Evolutionary conservation across 1,140 invertebrate species (phyloP).

Genomic region (Drosophila burlai): DNA sequence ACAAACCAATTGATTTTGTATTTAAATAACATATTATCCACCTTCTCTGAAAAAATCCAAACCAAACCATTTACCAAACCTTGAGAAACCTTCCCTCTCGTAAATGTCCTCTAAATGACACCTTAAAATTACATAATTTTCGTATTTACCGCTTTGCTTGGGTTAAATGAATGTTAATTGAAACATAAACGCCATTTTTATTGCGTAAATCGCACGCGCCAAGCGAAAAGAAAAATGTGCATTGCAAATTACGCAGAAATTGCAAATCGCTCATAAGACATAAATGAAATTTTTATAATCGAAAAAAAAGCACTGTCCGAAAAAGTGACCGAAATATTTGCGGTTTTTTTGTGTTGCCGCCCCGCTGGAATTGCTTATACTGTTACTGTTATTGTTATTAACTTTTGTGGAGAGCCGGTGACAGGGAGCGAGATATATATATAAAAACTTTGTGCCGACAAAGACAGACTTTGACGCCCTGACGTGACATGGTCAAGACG

Average conservation of each 20-base stretch:
- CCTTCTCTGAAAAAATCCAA: neutral
- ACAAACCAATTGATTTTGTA: neutral
- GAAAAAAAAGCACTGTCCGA: slow-evolving; percentile 53
- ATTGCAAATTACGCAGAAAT: slow-evolving; percentile 72
- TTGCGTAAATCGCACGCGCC: slow-evolving; percentile 75
- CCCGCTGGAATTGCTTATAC: slow-evolving; percentile 56
- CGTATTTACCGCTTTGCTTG: neutral
- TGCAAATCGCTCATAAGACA: slow-evolving; percentile 79
- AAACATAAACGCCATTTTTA: slow-evolving; percentile 77
- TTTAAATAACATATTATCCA: neutral
- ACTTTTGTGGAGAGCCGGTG: slow-evolving; percentile 49
- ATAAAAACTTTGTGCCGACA: slow-evolving; percentile 40
- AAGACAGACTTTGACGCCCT: slow-evolving; percentile 50
- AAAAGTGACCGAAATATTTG: slow-evolving; percentile 40
- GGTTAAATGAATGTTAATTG: slow-evolving; percentile 68
- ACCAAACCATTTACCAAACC: neutral
- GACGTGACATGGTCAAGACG: slow-evolving; percentile 59
- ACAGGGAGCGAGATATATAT: slow-evolving; percentile 51
- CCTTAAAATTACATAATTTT: slow-evolving; percentile 53
- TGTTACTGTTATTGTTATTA: slow-evolving; percentile 77
- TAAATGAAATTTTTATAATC: slow-evolving; percentile 84
- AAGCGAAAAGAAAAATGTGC: slow-evolving; percentile 43
- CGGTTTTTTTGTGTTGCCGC: slow-evolving; percentile 18
- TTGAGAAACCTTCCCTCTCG: neutral
- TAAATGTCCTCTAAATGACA: slow-evolving; percentile 5